Evolutionary conservation across 1,140 invertebrate species (phyloP), one percentile per base, ranked within the genome.

Genomic region (Rhynchophorus ferrugineus): DNA sequence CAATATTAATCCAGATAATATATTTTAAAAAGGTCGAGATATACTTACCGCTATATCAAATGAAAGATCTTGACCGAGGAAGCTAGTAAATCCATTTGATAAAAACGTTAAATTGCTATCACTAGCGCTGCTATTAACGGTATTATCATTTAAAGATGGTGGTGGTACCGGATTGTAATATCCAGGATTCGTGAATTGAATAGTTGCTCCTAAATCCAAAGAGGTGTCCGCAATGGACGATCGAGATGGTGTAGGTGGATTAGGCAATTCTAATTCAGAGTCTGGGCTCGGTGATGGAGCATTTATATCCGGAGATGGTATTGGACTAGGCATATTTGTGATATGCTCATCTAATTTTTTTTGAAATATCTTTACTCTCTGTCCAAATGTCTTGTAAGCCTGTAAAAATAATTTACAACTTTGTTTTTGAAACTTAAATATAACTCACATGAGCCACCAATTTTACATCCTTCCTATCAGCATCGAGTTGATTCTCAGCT

Each of bases 331-430:
- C 8, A 80, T 71, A 47, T 77, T 81, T 1, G 79, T 73, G 54
- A 79, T 78, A 19, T 89, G 67, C 57, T 95, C 89, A 58, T 88
- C 86, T 33, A 95, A 66, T 66, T 89, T 91, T 35, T 85, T 82
- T 66, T 92, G 87, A 16, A 95, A 75, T 45, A 80, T 81, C 65
- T 90, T 87, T 0, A 95, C 88, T 59, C 89, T 76, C 33, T 80
- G 81, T 1, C 87, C 88, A 76, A 94, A 95, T 65, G 89, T 92
- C 72, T 87, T 89, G 65, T 95, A 96, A 5, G 92, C 91, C 89
- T 93, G 34, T 29, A 44, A 14, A 5, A 44, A 24, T 54, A 1
- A 21, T n/a, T 18, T 18, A 11, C n/a, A 14, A 21, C 20, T 43
- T 5, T 7, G 17, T 5, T 7, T 11, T 33, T 6, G 11, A 33